Evolutionary conservation across 2,888 invertebrate genomes (phyloP), one percentile per base, ranked within the genome.

Genomic region (Nemapogon koenigi): DNA sequence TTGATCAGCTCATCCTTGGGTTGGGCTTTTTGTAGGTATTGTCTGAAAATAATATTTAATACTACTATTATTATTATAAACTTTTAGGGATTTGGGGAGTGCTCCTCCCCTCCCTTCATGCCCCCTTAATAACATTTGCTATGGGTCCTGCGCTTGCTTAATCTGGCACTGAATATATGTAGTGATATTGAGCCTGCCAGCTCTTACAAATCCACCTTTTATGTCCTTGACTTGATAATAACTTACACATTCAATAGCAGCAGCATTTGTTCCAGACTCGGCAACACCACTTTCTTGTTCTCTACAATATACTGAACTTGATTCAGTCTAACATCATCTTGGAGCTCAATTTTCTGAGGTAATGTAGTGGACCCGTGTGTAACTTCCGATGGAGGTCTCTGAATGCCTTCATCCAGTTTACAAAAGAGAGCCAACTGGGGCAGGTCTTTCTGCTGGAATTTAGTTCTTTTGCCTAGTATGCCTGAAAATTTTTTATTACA

Each of bases 241-340:
- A 75, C 83, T 82, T 80, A 90, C 88, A 90, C 88, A 52, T 87
- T 84, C 16, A 88, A 81, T 37, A 97, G 62, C 35, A 97, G 81
- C 8, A 93, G 66, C n/a, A 89, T 86, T 61, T 96, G 91, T 49
- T 92, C 86, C 25, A 88, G 62, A 46, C 87, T 84, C 1, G 88
- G 86, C 41, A 94, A 60, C 42, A 85, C 82, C 37, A 76, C 72
- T 43, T 68, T 42, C 26, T 37, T 58, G 16, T 75, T 56, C 14
- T 70, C 65, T 46, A 89, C 86, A 3, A 81, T 63, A 57, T 90
- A 94, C 43, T 86, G 72, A 33, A 95, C 86, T 46, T 84, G 84
- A 50, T 95, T 89, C 27, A 97, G 72, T 38, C 95, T 82, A 2
- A 93, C 86, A 49, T 97, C 97, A 68, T 97, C 97, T 44, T 93